Evolutionary conservation across 2,113 vertebrate species (phyloP).

Genomic region (Ophthalmolycus amberensis): DNA sequence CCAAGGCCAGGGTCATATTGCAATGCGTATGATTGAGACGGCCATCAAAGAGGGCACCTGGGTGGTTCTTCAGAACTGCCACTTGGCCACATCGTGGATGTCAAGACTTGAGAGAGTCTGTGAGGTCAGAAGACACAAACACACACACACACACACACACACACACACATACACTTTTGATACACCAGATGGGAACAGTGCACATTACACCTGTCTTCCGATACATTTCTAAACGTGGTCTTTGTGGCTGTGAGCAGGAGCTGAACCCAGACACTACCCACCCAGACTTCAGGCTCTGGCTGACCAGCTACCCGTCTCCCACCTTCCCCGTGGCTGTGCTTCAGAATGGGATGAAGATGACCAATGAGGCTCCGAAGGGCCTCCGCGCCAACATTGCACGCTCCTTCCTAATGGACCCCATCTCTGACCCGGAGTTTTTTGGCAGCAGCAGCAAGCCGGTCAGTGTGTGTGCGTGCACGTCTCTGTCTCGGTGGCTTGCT

Average conservation of each 20-base stretch:
- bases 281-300: slow-evolving; percentile 91
- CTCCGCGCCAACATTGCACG: slow-evolving; percentile 88
- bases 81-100: slow-evolving; percentile 95
- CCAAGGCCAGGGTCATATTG: slow-evolving; percentile 93
- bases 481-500: not conserved
- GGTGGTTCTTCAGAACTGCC: slow-evolving; percentile 94
- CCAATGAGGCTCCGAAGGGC: slow-evolving; percentile 92
- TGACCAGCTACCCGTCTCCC: slow-evolving; percentile 92
- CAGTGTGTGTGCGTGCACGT: slow-evolving; percentile 59
- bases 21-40: slow-evolving; percentile 89
- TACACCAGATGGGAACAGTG: not conserved
- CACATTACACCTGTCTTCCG: not conserved
- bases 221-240: not conserved
- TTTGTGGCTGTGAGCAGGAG: slow-evolving; percentile 78
- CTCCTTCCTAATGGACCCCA: slow-evolving; percentile 91
- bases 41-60: slow-evolving; percentile 89
- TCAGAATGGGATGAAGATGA: slow-evolving; percentile 94
- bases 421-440: slow-evolving; percentile 89
- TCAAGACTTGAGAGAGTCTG: slow-evolving; percentile 89
- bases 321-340: slow-evolving; percentile 91
- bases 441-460: slow-evolving; percentile 88
- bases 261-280: slow-evolving; percentile 89
- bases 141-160: not conserved
- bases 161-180: not conserved
- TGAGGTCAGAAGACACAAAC: slow-evolving; percentile 81